A percentile compares a stretch with the other conserved stretches of the same genome.
Evolutionary conservation across 2,113 vertebrate genomes (phyloP).

Genomic region (Phrynosoma blainvillii): DNA sequence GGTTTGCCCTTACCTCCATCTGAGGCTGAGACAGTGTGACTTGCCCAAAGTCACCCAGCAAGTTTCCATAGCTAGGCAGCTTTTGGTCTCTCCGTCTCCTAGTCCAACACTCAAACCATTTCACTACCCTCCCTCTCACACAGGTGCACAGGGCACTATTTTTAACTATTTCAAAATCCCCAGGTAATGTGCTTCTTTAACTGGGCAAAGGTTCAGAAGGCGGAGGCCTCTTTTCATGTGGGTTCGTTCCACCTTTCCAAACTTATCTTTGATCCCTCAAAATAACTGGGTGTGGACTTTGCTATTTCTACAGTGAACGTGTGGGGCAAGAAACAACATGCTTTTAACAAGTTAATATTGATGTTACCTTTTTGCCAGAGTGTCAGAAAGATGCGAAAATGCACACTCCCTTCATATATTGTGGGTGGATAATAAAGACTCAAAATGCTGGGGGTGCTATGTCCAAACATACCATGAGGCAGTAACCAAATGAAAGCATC

Average conservation of each 20-base stretch:
- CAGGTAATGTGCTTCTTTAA: neutral
- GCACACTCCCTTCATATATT: constrained; percentile 49
- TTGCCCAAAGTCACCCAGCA: too few species aligned
- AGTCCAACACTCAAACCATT: too few species aligned
- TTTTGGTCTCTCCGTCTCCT: too few species aligned
- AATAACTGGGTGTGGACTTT: constrained; percentile 66
- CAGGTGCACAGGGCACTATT: neutral
- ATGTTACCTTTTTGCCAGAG: constrained; percentile 53
- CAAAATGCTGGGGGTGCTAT: constrained; percentile 46
- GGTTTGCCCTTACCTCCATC: too few species aligned
- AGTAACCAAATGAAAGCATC: constrained; percentile 21
- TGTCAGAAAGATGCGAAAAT: constrained; percentile 63
- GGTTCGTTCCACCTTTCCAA: constrained; percentile 46
- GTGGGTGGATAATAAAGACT: constrained; percentile 45
- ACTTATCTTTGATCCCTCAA: constrained; percentile 42
- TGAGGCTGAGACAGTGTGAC: too few species aligned
- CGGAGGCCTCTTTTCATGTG: constrained; percentile 28
- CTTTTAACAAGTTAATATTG: constrained; percentile 61
- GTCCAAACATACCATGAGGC: constrained; percentile 51
- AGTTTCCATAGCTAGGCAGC: too few species aligned
- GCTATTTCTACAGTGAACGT: constrained; percentile 43
- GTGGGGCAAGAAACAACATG: constrained; percentile 66
- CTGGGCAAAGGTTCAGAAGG: neutral
- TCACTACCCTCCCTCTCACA: neutral
- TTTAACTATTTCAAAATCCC: fast-evolving